Base-by-base conservation (phyloP, 1,140 invertebrate species). In the Drosophila obscura region DNA sequence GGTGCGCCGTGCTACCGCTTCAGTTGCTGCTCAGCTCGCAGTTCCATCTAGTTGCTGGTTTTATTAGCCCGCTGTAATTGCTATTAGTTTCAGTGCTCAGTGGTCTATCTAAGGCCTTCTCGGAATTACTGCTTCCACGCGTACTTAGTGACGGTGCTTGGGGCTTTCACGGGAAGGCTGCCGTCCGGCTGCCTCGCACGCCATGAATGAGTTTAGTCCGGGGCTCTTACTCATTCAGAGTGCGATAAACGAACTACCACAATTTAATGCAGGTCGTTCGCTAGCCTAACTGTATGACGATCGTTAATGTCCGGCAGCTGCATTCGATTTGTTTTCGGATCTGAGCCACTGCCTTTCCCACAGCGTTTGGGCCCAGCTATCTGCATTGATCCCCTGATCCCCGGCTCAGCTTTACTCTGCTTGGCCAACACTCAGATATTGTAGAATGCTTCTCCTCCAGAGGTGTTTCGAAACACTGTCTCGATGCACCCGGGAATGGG, bases 21-120 rank as follows among this genome's bases (percentile, higher is more conserved):
- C 8, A 24, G 28, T 16, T n/a, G 41, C 22, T 13, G 1, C 4
- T 16, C 9, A 2, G 22, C 35, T 41, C n/a, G n/a, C 3, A 9
- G 16, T 13, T 13, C 28, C 28, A 75, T 52, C 49, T 57, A 66
- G 76, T 69, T 58, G 56, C 67, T 51, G 44, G 53, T 83, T 84
- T 84, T 84, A 84, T 80, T 81, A 59, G 82, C 55, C 31, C 35
- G 45, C 67, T 81, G 78, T 84, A 84, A 87, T 84, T 84, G 77
- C 82, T 77, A 87, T 74, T 81, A 87, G 77, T 87, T 84, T 51
- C 58, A 65, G 24, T 44, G 31, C 64, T 61, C 41, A 26, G 55
- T 51, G 41, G 39, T 56, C 19, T 1, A 19, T 19, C 44, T 56
- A 52, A 51, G 64, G 62, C 48, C 61, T 84, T 84, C 82, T 45